Evolutionary conservation across 1,140 invertebrate species (phyloP).

Genomic region (Cotesia chilonis): DNA sequence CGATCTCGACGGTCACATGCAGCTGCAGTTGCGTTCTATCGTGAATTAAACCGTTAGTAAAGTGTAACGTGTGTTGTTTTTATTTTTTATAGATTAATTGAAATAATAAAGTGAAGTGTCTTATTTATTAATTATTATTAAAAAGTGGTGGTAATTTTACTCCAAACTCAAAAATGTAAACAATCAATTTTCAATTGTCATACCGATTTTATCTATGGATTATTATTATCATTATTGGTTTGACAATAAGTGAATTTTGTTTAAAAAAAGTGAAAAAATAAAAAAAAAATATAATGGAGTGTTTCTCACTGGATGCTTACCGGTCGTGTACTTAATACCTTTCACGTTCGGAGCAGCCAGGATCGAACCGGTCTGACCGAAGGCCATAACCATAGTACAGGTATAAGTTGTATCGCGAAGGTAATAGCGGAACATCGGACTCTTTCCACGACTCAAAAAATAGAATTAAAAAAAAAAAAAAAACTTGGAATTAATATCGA

Average conservation of each 20-base stretch:
- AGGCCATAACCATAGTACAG: constrained; percentile 35
- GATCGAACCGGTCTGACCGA: constrained; percentile 37
- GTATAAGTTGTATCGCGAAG: constrained; percentile 27
- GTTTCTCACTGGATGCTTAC: constrained; percentile 23
- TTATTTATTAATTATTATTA: neutral
- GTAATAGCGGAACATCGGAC: constrained; percentile 3
- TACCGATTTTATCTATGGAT: too few relatives aligned
- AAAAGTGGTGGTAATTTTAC: too few relatives aligned
- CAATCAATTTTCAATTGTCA: too few relatives aligned
- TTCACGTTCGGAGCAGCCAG: constrained; percentile 33
- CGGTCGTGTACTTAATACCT: constrained; percentile 27
- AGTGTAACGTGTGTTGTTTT: constrained; percentile 15
- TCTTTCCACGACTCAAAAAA: constrained; percentile 1
- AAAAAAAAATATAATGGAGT: neutral
- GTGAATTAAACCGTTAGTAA: constrained; percentile 4
- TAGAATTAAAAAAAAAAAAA: neutral
- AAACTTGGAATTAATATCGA: neutral
- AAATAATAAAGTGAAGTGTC: neutral
- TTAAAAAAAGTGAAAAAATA: neutral
- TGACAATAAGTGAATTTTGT: too few relatives aligned
- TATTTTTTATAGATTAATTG: neutral
- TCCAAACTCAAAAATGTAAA: too few relatives aligned
- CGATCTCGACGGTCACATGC: constrained; percentile 14
- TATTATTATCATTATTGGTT: too few relatives aligned
- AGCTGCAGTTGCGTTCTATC: neutral